Conservation (phyloP, 2,888 invertebrate genomes). For the Eupithecia vulgata region DNA sequence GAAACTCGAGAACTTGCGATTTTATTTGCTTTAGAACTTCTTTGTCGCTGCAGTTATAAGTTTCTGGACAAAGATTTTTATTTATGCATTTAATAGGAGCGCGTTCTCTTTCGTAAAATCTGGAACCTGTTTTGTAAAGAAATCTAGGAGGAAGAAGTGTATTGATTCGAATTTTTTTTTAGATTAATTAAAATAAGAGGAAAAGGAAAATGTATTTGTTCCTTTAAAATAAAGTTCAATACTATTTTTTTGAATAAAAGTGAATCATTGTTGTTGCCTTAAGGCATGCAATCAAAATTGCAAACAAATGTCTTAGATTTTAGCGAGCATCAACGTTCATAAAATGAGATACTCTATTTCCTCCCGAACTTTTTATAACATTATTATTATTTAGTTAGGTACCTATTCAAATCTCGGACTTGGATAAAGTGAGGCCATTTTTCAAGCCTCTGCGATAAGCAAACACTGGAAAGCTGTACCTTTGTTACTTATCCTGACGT, state of each 20-base stretch:
- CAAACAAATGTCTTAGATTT: neutral
- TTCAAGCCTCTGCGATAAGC: slow-evolving; percentile 3
- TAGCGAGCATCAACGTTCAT: neutral
- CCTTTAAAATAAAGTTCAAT: too few relatives aligned
- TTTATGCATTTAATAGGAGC: neutral
- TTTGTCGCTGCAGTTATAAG: slow-evolving; percentile 24
- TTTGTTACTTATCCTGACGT: neutral
- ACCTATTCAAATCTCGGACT: neutral
- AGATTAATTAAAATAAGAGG: too few relatives aligned
- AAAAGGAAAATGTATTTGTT: too few relatives aligned
- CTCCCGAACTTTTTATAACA: neutral
- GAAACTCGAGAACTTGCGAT: slow-evolving; percentile 32
- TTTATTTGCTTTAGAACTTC: slow-evolving; percentile 30
- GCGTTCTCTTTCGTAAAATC: neutral
- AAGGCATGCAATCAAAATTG: neutral
- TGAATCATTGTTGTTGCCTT: too few relatives aligned
- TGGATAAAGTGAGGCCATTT: neutral
- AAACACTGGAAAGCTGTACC: neutral
- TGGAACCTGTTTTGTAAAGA: neutral
- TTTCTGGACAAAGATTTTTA: neutral
- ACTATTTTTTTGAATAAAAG: too few relatives aligned
- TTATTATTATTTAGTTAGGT: neutral
- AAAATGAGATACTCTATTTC: neutral
- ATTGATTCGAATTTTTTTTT: neutral
- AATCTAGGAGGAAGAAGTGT: neutral